Conservation (phyloP, 2,888 invertebrate species). For the Heliconius aoede region DNA sequence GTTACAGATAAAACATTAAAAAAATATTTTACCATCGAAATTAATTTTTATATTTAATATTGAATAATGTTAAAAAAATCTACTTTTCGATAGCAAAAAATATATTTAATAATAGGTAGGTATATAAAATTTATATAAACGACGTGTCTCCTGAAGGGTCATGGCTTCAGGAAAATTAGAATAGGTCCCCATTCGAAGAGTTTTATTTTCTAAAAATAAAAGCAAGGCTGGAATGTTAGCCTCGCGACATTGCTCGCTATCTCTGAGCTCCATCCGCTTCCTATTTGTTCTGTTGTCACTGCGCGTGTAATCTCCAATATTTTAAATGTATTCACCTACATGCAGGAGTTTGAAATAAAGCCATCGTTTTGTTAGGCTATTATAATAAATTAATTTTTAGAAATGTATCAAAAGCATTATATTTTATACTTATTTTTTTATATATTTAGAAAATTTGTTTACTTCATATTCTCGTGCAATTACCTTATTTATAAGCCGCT, state of each 20-base stretch:
- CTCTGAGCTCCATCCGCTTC: conserved; percentile 58
- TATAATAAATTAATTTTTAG: background rate
- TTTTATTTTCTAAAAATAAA: conserved; percentile 59
- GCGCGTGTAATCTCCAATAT: conserved; percentile 21
- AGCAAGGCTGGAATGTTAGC: conserved; percentile 54
- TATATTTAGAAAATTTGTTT: background rate
- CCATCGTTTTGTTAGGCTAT: background rate
- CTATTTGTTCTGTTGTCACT: conserved; percentile 52
- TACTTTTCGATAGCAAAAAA: too few relatives aligned
- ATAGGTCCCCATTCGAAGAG: conserved; percentile 35
- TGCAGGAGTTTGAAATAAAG: background rate
- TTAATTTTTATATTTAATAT: too few relatives aligned
- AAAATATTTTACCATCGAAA: background rate
- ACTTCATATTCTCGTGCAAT: background rate
- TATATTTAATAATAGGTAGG: background rate
- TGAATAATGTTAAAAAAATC: too few relatives aligned
- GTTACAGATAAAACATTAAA: background rate
- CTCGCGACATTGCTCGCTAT: conserved; percentile 55
- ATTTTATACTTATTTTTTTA: background rate
- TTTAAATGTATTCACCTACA: background rate
- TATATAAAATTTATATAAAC: background rate
- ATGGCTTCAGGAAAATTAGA: conserved; percentile 43
- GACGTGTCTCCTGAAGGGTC: conserved; percentile 19
- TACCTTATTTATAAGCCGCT: too few relatives aligned
- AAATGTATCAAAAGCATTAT: background rate